Percentiles rank a stretch among this genome's conserved stretches.
These are phyloP conservation scores for Vidua chalybeata DNA, from an alignment of 2,113 vertebrate genomes.

Conservation along the genomic window DNA sequence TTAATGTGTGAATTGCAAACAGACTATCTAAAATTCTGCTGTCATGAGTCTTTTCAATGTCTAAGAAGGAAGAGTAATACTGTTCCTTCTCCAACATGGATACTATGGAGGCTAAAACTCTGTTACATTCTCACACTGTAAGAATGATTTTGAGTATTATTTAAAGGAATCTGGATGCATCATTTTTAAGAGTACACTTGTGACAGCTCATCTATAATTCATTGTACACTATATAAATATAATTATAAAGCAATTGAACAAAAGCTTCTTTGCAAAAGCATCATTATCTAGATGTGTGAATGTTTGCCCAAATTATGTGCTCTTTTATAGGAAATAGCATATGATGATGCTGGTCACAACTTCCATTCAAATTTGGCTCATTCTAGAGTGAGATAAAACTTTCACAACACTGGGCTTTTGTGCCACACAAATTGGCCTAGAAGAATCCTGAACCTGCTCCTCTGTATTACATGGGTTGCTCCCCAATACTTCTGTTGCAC, in stretches of 20 bases:
- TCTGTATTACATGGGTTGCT: background rate
- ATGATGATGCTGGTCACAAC: background rate
- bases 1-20: background rate
- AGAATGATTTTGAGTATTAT: background rate
- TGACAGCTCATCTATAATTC: background rate
- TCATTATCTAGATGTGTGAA: background rate
- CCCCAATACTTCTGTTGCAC: background rate
- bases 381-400: background rate
- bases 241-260: background rate
- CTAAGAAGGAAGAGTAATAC: background rate
- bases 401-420: background rate
- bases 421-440: background rate
- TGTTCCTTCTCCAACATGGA: background rate
- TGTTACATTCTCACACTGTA: background rate
- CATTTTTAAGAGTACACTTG: background rate
- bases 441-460: background rate
- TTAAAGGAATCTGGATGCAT: background rate
- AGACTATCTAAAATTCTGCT: background rate
- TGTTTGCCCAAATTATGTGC: background rate
- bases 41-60: background rate
- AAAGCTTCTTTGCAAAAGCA: background rate
- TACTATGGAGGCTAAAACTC: background rate
- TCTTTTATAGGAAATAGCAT: background rate
- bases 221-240: background rate
- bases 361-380: background rate